These are phyloP conservation scores for Yponomeuta evonymella DNA, from an alignment of 2,888 invertebrate genomes.

Conservation along the genomic window DNA sequence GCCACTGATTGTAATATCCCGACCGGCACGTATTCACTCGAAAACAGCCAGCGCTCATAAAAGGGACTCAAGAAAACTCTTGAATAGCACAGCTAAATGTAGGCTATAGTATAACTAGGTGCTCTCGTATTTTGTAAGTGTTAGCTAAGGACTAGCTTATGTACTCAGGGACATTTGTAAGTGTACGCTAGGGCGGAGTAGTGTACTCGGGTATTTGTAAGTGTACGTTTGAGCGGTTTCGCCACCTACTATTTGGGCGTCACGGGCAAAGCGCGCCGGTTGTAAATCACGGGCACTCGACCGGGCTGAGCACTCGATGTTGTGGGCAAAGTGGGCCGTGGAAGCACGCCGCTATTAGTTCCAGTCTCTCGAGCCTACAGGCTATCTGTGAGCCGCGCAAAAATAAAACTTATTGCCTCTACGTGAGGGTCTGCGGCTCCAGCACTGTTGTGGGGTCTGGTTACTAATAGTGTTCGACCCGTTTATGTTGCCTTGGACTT, in stretches of 20 bases:
- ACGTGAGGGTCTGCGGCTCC: not conserved
- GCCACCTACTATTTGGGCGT: not conserved
- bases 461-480: not conserved
- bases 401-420: not conserved
- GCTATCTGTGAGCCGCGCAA: not conserved
- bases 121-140: not conserved
- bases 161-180: not conserved
- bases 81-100: not conserved
- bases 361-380: constrained; percentile 2
- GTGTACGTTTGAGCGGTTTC: not conserved
- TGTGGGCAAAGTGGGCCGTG: not conserved
- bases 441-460: not conserved
- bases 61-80: not conserved
- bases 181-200: not conserved
- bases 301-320: not conserved
- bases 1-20: not conserved
- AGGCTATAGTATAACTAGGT: not conserved
- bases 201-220: not conserved
- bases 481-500: not conserved
- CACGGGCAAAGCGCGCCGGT: not conserved
- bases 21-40: not conserved
- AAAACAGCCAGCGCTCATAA: not conserved
- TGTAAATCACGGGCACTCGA: not conserved
- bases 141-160: not conserved
- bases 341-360: constrained; percentile 1